Conservation (phyloP, 2,113 vertebrate species). For the Microcebus griseorufus region DNA sequence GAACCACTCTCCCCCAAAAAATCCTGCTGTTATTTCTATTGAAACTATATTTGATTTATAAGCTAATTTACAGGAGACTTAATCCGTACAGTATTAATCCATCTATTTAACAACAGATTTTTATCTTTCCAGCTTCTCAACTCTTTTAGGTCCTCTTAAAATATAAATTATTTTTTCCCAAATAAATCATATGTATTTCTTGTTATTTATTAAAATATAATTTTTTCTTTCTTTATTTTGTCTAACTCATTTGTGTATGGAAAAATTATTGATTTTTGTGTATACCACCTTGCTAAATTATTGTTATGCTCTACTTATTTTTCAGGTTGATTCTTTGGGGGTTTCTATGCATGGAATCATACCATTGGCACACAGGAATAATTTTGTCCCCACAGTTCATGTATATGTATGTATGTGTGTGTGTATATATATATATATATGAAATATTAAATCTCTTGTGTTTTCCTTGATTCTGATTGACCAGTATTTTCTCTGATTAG, state of each 20-base stretch:
- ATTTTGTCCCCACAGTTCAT: not conserved
- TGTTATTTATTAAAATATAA: not conserved
- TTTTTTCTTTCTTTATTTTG: slow-evolving; percentile 7
- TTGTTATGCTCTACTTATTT: not conserved
- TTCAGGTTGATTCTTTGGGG: not conserved
- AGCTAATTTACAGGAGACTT: slow-evolving; percentile 2
- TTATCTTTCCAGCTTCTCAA: not conserved
- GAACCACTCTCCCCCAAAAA: not conserved
- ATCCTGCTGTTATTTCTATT: slow-evolving; percentile 2
- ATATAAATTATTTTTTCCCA: not conserved
- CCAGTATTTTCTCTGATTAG: not conserved
- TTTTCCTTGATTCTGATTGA: not conserved
- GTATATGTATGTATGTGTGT: not conserved
- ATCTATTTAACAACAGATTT: not conserved
- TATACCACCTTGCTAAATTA: not conserved
- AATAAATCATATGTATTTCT: not conserved
- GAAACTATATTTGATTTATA: slow-evolving; percentile 33
- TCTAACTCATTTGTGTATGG: not conserved
- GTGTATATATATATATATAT: not conserved
- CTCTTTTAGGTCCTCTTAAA: not conserved
- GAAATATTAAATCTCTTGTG: not conserved
- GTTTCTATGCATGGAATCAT: not conserved
- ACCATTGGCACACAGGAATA: not conserved
- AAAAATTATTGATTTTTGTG: not conserved
- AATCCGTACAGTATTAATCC: not conserved